phyloP scores from a whole-genome alignment of 64 coral and sea anemone genomes.

The Montipora capricornis region DNA sequence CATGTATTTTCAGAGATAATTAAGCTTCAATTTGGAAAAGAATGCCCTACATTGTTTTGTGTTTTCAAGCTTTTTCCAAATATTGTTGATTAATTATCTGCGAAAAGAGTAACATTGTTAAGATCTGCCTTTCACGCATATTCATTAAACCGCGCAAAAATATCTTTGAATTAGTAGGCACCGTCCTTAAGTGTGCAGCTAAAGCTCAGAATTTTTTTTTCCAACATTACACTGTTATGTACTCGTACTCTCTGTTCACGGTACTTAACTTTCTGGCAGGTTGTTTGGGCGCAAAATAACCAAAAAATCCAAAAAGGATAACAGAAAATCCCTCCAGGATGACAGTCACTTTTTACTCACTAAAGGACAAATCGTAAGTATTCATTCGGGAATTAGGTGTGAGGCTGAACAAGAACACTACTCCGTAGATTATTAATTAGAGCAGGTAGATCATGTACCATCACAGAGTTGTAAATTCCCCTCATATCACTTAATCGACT shows the following conservation, averaged over 20 bases:
- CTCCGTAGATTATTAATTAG: not conserved
- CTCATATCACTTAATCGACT: no score
- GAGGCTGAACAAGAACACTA: not conserved
- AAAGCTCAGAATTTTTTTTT: not conserved
- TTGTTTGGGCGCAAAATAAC: slow-evolving; percentile 88
- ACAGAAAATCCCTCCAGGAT: slow-evolving; percentile 86
- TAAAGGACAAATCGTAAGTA: slow-evolving; percentile 86
- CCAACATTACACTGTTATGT: not conserved
- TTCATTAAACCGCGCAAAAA: no score
- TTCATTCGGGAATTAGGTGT: not conserved
- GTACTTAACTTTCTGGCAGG: slow-evolving; percentile 15
- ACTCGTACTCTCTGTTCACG: not conserved
- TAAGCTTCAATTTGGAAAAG: no score
- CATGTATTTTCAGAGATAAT: no score
- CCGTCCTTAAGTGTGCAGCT: not conserved
- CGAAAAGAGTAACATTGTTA: no score
- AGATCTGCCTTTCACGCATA: no score
- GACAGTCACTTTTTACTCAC: slow-evolving; percentile 78
- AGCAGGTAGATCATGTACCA: not conserved
- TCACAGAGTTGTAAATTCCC: no score
- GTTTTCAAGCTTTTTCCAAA: no score
- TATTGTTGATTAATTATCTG: no score
- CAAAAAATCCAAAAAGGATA: slow-evolving; percentile 59
- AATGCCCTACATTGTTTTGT: no score
- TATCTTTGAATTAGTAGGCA: no score